Conservation (phyloP, 2,797 vertebrate genomes). For the Aulostomus chinensis region DNA sequence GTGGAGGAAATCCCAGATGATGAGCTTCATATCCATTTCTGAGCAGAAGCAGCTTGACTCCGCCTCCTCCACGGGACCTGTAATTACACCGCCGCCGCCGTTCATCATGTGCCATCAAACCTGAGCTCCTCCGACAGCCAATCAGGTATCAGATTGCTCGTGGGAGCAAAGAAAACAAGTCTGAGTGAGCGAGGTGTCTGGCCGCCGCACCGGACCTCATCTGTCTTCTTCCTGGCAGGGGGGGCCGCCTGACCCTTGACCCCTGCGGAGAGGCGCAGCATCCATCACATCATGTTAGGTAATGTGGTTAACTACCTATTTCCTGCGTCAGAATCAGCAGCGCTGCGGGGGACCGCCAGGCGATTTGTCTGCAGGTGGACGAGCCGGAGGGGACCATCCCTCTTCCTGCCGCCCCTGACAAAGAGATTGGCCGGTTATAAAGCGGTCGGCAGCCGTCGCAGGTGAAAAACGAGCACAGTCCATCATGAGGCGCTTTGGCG, state of each 20-base stretch:
- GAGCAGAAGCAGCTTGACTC: slow-evolving; percentile 32
- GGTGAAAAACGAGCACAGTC: slow-evolving; percentile 55
- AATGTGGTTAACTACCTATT: slow-evolving; percentile 76
- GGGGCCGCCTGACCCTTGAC: slow-evolving; percentile 75
- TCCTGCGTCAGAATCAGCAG: slow-evolving; percentile 55
- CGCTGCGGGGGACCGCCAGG: slow-evolving; percentile 25
- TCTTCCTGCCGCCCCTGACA: slow-evolving; percentile 33
- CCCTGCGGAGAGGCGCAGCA: slow-evolving; percentile 71
- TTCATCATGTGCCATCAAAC: slow-evolving; percentile 77
- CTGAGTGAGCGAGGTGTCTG: slow-evolving; percentile 64
- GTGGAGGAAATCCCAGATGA: no score
- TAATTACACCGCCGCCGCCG: slow-evolving; percentile 63
- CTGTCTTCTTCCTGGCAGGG: slow-evolving; percentile 74
- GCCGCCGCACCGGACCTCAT: slow-evolving; percentile 69
- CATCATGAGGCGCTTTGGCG: slow-evolving; percentile 36
- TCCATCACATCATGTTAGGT: slow-evolving; percentile 82
- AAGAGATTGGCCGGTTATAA: slow-evolving; percentile 40
- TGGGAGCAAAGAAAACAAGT: slow-evolving; percentile 66
- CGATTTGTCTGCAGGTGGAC: slow-evolving; percentile 52
- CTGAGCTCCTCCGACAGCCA: slow-evolving; percentile 48
- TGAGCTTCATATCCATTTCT: slow-evolving; percentile 47
- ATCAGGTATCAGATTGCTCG: slow-evolving; percentile 73
- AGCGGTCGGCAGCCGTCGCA: slow-evolving; percentile 41
- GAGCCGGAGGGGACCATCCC: slow-evolving; percentile 17
- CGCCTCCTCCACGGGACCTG: no score